Conservation (phyloP, 2,113 vertebrate genomes). For the Pseudopipra pipra region DNA sequence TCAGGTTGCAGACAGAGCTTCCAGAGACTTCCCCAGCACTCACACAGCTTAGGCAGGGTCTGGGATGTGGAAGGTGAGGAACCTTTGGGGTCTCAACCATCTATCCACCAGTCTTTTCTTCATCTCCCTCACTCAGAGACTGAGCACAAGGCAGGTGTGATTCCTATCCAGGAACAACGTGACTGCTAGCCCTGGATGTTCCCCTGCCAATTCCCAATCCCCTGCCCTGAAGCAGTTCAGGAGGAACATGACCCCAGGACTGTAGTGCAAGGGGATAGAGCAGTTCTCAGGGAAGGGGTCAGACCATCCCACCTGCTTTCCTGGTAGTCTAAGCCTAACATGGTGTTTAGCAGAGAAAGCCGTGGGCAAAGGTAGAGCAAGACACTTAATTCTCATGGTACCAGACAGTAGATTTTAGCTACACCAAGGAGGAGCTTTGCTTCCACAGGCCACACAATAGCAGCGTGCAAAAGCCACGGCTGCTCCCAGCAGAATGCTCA, state of each 20-base stretch:
- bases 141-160: neutral
- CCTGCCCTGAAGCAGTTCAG: neutral
- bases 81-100: neutral
- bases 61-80: neutral
- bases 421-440: neutral
- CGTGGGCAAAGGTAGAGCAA: neutral
- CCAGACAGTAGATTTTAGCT: neutral
- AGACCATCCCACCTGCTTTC: neutral
- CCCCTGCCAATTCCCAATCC: neutral
- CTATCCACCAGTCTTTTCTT: neutral
- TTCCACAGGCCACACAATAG: neutral
- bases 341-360: neutral
- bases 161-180: neutral
- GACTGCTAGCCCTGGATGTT: neutral
- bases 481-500: neutral
- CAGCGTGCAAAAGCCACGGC: fast-evolving
- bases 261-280: neutral
- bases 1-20: neutral
- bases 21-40: neutral
- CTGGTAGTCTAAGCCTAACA: neutral
- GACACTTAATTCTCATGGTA: neutral
- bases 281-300: neutral
- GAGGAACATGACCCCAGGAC: neutral
- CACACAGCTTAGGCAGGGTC: neutral
- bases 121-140: neutral